Evolutionary conservation across 2,888 invertebrate genomes (phyloP), one percentile per base, ranked within the genome.

Genomic region (Schizotus pectinicornis): DNA sequence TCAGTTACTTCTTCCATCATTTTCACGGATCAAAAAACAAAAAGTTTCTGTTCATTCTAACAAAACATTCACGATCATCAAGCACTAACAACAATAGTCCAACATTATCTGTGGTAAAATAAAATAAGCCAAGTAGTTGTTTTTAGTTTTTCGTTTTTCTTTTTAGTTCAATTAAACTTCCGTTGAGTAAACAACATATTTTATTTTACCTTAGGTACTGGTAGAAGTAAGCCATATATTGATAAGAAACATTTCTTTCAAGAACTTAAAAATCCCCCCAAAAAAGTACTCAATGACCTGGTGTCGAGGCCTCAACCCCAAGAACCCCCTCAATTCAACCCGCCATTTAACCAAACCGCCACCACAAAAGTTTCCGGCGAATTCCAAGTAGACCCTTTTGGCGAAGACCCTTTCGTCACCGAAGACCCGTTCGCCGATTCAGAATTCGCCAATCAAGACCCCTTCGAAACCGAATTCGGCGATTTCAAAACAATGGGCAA

Each of bases 201-300:
- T 72, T 72, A 74, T 74, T 74, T 74, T 74, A 73, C 75, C 77
- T 71, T 74, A 80, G 79, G 95, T 76, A 94, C 93, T 71, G 94
- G 94, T 76, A 88, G 91, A 80, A 92, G 90, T 81, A 92, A 91
- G 81, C 95, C 95, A 63, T 95, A 94, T 83, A 88, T 95, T 76
- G 95, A 95, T 85, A 94, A 94, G 83, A 95, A 95, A 85, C 92
- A 94, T 82, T 95, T 95, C 85, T 95, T 95, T 85, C 93, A 94
- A 84, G 94, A 95, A 81, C 85, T 95, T 76, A 95, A 95, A 84
- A 94, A 95, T 82, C 95, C 95, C 69, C 94, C 94, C 71, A 94
- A 94, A 83, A 94, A 93, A 82, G 91, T 92, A 63, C 86, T 95
- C 72, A 94, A 94, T 83, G 95, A 95, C 81, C 83, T 95, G 78